Evolutionary conservation across 2,888 invertebrate species (phyloP).

Genomic region (Agonopterix heracliana): DNA sequence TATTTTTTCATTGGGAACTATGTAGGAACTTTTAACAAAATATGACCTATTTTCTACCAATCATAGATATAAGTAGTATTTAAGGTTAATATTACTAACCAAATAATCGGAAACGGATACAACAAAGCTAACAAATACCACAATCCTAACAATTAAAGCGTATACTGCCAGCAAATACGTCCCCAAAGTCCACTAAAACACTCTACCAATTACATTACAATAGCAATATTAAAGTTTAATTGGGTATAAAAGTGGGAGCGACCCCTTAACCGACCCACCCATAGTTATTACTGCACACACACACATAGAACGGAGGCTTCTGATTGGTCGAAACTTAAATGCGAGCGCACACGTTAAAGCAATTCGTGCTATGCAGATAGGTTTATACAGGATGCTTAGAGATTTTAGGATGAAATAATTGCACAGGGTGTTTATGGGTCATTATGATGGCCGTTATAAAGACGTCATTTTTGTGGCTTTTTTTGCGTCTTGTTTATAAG

Average conservation of each 20-base stretch:
- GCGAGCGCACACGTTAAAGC: conserved; percentile 19
- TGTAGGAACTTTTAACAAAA: too few relatives aligned
- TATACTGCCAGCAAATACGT: neutral
- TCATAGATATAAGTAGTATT: too few relatives aligned
- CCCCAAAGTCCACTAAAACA: neutral
- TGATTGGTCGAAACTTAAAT: conserved; percentile 29
- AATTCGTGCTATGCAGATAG: conserved; percentile 48
- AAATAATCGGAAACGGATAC: too few relatives aligned
- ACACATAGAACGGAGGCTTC: conserved; percentile 24
- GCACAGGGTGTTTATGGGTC: too few relatives aligned
- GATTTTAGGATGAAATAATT: too few relatives aligned
- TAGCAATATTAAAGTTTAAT: conserved; percentile 44
- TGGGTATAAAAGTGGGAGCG: conserved; percentile 20
- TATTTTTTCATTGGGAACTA: too few relatives aligned
- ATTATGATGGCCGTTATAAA: too few relatives aligned
- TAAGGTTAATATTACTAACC: too few relatives aligned
- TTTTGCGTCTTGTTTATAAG: too few relatives aligned
- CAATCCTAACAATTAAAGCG: neutral
- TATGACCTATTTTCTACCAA: too few relatives aligned
- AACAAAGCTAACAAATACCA: too few relatives aligned
- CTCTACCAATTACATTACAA: conserved; percentile 25
- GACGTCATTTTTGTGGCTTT: too few relatives aligned
- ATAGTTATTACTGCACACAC: conserved; percentile 18
- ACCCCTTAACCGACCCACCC: conserved; percentile 23
- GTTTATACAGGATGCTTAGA: conserved; percentile 31